Conservation (phyloP, 2,113 vertebrate species). For the Maccullochella peelii region DNA sequence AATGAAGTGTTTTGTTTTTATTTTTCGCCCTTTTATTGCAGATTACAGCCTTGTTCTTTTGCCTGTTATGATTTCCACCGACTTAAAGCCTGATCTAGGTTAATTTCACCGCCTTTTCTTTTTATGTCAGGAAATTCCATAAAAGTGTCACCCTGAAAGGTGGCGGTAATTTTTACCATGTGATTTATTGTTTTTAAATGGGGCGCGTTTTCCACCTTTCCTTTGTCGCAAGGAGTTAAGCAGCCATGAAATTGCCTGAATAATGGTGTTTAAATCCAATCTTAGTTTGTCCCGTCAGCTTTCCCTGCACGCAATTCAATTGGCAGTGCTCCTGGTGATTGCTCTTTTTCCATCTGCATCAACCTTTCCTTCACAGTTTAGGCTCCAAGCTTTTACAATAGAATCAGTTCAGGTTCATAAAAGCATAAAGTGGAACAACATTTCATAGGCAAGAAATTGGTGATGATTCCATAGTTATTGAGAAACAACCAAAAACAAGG, state of each 20-base stretch:
- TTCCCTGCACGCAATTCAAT: conserved; percentile 68
- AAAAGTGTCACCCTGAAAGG: conserved; percentile 88
- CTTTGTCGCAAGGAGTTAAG: conserved; percentile 88
- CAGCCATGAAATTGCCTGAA: conserved; percentile 97
- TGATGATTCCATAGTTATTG: neutral
- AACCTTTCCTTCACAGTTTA: conserved; percentile 65
- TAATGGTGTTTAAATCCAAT: conserved; percentile 97
- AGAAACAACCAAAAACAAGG: neutral
- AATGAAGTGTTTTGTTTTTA: conserved; percentile 84
- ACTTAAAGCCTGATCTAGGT: conserved; percentile 86
- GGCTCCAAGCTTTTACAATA: conserved; percentile 61
- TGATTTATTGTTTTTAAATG: conserved; percentile 93
- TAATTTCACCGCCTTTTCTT: conserved; percentile 85
- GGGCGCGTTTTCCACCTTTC: conserved; percentile 78
- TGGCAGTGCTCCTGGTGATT: conserved; percentile 83
- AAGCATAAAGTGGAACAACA: conserved; percentile 45
- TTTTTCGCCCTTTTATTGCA: conserved; percentile 71
- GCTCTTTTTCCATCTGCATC: conserved; percentile 84
- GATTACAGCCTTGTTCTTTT: conserved; percentile 69
- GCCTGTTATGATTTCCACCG: conserved; percentile 83
- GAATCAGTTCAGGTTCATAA: conserved; percentile 52
- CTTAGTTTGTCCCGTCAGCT: conserved; percentile 83
- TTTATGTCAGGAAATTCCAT: conserved; percentile 92
- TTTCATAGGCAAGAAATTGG: conserved; percentile 11
- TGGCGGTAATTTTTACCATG: conserved; percentile 89